Base-by-base conservation (phyloP, 2,888 invertebrate species). In the Lydus trimaculatus region DNA sequence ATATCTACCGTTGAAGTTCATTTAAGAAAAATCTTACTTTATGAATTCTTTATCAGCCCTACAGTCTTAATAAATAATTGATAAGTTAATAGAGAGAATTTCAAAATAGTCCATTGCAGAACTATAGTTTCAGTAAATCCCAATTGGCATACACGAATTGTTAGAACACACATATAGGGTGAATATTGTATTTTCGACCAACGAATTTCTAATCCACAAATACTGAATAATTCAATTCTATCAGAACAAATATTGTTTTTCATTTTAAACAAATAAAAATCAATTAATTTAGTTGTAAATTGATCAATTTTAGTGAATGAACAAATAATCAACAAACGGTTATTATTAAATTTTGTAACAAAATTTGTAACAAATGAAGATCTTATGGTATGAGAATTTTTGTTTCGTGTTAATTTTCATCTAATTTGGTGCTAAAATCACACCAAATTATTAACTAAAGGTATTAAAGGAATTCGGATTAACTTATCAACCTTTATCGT, bases 221-320 rank as follows among this genome's bases (percentile, higher is more conserved):
- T 33, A 43, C 6, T 43, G 74, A 72, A 77, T 77, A 75, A 77
- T 77, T 77, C 69, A 77, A 68, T 68, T 64, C 69, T 67, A 72
- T 73, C 66, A 72, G 65, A 69, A 73, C 67, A 69, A 69, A 66
- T 4, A 28, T 28, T 28, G 28, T 4, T 28, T 28, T 28, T 28
- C 4, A n/a, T n/a, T n/a, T n/a, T n/a, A n/a, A n/a, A n/a, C n/a
- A n/a, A n/a, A n/a, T n/a, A n/a, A n/a, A n/a, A n/a, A n/a, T n/a
- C n/a, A n/a, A n/a, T n/a, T n/a, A n/a, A n/a, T n/a, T n/a, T n/a
- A n/a, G n/a, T n/a, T n/a, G n/a, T 4, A 28, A 28, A 28, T 28
- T 4, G 4, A 28, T 28, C 2, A 28, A 28, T 28, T 28, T 28
- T 28, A 28, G 4, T 4, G 4, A 28, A 28, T 28, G 4, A 28